phyloP scores from a whole-genome alignment of 2,888 invertebrate genomes.

The Prenolepis imparis region DNA sequence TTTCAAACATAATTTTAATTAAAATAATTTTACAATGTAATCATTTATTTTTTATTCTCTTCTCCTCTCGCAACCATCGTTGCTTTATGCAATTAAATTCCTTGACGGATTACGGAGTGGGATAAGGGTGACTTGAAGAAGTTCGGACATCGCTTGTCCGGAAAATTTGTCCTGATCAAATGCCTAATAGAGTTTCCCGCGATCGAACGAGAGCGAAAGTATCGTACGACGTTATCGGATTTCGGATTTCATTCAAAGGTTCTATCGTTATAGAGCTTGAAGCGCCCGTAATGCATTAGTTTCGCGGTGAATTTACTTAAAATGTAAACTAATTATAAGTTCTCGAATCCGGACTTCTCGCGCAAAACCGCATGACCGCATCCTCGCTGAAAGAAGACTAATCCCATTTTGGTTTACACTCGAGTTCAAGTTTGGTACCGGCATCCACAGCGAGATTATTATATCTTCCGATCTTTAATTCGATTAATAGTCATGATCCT shows the following conservation, averaged over 20 bases:
- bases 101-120: neutral
- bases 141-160: too few species aligned
- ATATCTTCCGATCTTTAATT: constrained; percentile 20
- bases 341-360: constrained; percentile 34
- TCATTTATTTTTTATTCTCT: neutral
- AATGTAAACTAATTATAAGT: constrained; percentile 58
- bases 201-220: constrained; percentile 19
- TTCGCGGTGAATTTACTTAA: constrained; percentile 57
- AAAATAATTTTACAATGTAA: neutral
- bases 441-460: constrained; percentile 54
- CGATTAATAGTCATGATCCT: neutral
- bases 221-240: constrained; percentile 17
- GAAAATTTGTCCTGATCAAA: constrained; percentile 6
- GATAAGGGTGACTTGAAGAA: constrained; percentile 10
- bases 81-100: constrained; percentile 24
- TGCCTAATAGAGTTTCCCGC: constrained; percentile 23
- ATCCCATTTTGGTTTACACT: constrained; percentile 63
- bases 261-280: neutral
- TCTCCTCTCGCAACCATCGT: neutral
- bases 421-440: constrained; percentile 48
- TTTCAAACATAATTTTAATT: neutral
- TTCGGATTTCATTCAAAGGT: constrained; percentile 24
- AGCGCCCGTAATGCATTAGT: constrained; percentile 18
- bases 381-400: constrained; percentile 62
- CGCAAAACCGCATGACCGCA: constrained; percentile 23